phyloP scores from a whole-genome alignment of 2,888 invertebrate species.

The Dendrolimus houi region DNA sequence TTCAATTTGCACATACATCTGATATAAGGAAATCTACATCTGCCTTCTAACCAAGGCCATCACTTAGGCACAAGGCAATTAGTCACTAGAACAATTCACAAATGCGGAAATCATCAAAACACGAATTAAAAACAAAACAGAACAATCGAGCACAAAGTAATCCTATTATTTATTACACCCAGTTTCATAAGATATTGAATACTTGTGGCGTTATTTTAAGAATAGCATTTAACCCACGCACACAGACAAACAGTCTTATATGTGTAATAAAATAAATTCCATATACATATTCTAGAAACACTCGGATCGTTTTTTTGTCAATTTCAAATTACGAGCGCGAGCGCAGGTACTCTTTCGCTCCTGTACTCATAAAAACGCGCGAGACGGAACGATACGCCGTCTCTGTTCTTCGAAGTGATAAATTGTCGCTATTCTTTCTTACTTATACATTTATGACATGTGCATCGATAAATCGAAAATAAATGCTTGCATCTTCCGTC shows the following conservation, averaged over 20 bases:
- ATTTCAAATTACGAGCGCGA: constrained; percentile 66
- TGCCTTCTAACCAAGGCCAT: too few relatives aligned
- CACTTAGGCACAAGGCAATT: too few relatives aligned
- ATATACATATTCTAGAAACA: constrained; percentile 33
- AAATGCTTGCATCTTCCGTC: neutral
- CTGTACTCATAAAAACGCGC: neutral
- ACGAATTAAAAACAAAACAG: neutral
- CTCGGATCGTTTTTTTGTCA: constrained; percentile 66
- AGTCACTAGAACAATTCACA: neutral
- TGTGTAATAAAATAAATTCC: constrained; percentile 69
- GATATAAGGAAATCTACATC: too few relatives aligned
- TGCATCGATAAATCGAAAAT: neutral
- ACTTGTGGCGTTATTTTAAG: neutral
- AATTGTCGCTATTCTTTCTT: neutral
- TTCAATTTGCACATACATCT: too few relatives aligned
- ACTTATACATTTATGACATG: neutral
- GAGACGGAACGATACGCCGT: neutral
- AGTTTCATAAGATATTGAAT: neutral
- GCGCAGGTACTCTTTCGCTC: constrained; percentile 49
- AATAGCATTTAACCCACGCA: neutral
- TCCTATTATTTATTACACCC: neutral
- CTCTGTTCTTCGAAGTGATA: neutral
- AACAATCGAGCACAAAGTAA: neutral
- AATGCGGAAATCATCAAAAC: neutral
- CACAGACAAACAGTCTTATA: constrained; percentile 4